phyloP scores from a whole-genome alignment of 2,113 vertebrate species.

The Ammodramus savannarum region DNA sequence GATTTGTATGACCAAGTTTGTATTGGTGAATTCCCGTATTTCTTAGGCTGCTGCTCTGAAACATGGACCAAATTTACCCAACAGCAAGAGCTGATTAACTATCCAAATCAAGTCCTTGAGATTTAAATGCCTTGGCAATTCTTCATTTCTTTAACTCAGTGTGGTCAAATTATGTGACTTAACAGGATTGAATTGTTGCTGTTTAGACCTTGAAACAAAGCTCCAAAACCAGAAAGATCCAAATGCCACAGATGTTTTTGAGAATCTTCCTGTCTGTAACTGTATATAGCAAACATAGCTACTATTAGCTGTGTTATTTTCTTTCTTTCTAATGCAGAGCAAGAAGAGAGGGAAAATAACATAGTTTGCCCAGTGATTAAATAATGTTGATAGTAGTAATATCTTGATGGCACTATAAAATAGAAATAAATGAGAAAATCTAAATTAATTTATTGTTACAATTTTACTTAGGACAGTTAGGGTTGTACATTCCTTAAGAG shows the following conservation, averaged over 20 bases:
- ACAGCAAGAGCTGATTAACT: not conserved
- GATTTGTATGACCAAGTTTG: not conserved
- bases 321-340: not conserved
- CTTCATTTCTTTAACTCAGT: not conserved
- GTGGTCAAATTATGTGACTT: not conserved
- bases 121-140: not conserved
- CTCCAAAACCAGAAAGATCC: not conserved
- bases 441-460: not conserved
- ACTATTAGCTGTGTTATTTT: not conserved
- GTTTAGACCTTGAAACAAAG: not conserved
- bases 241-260: not conserved
- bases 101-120: not conserved
- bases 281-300: not conserved
- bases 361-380: not conserved
- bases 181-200: not conserved
- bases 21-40: not conserved
- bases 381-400: not conserved
- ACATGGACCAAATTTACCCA: not conserved
- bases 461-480: not conserved
- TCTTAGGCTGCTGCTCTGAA: not conserved
- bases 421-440: not conserved
- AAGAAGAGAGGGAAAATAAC: not conserved
- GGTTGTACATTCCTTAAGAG: not conserved
- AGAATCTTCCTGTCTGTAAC: not conserved
- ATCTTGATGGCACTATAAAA: not conserved